Evolutionary conservation across 2,888 invertebrate genomes (phyloP), one percentile per base, ranked within the genome.

Genomic region (Sicus ferrugineus): DNA sequence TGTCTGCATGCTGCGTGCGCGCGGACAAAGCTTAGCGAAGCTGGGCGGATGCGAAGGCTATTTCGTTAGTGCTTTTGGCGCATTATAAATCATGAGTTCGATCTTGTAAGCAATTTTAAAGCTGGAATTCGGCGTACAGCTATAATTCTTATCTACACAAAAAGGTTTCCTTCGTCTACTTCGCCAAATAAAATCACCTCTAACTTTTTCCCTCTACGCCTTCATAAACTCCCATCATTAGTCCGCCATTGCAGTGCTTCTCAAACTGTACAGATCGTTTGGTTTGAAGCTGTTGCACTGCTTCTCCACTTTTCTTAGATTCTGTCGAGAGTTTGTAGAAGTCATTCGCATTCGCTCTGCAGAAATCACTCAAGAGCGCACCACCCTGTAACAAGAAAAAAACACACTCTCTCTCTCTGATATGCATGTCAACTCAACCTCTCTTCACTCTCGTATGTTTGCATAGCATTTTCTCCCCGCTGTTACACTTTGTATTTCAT

Each of bases 11-110:
- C 48, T 42, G 63, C 30, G 26, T 63, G 59, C n/a, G 54, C 54
- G 28, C 26, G 3, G 16, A 6, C 28, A 16, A 23, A 54, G 28
- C 28, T 4, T 54, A 19, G 61, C 26, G n/a, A n/a, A n/a, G n/a
- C 26, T 48, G 23, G 19, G n/a, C 19, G 48, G 48, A 63, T 46
- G 30, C 26, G 34, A 11, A 23, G 21, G 38, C 16, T 38, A 46
- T 21, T 62, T 26, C 9, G 59, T 38, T 26, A 34, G 28, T 34
- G 21, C 42, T 19, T 46, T 28, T 42, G 14, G 42, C 23, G 42
- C 48, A 63, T 28, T 48, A 46, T 63, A 63, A 46, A 63, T 63
- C 63, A 48, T 28, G 26, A n/a, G n/a, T n/a, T n/a, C n/a, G n/a
- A n/a, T n/a, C n/a, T n/a, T n/a, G n/a, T n/a, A n/a, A n/a, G n/a